A percentile compares a stretch with the other conserved stretches of the same genome.
These are phyloP conservation scores for Augochlora pura DNA, from an alignment of 1,140 invertebrate genomes.

Conservation along the genomic window DNA sequence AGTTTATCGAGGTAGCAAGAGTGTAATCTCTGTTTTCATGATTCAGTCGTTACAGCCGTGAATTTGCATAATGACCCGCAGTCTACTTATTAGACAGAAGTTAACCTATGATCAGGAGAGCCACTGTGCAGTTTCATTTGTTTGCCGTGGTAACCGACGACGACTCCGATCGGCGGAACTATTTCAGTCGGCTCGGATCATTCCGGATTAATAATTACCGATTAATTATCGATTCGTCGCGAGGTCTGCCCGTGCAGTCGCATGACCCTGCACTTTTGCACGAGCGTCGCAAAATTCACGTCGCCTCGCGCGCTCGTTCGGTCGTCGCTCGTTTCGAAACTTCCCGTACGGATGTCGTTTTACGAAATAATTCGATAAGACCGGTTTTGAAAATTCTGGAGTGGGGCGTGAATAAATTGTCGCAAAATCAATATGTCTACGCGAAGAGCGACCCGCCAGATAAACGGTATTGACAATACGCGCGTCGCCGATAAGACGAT, in stretches of 20 bases:
- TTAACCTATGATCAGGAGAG: too few relatives aligned
- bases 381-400: background rate
- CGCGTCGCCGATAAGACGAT: constrained; percentile 30
- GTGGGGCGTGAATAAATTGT: constrained; percentile 13
- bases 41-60: too few relatives aligned
- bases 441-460: constrained; percentile 10
- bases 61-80: too few relatives aligned
- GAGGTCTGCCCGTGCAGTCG: constrained; percentile 2
- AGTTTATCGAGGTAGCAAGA: too few relatives aligned
- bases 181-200: constrained; percentile 8
- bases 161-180: background rate
- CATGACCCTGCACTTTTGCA: constrained; percentile 40
- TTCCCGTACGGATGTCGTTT: background rate
- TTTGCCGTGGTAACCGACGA: too few relatives aligned
- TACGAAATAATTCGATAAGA: background rate
- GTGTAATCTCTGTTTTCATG: too few relatives aligned
- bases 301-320: background rate
- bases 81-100: too few relatives aligned
- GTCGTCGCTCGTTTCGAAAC: background rate
- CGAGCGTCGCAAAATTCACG: constrained; percentile 9
- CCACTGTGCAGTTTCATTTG: too few relatives aligned
- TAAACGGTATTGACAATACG: constrained; percentile 43
- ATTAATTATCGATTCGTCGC: constrained; percentile 59
- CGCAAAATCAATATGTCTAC: constrained; percentile 24
- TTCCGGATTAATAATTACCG: constrained; percentile 51